Evolutionary conservation across 2,888 invertebrate species (phyloP), one percentile per base, ranked within the genome.

Genomic region (Pardosa pseudoannulata): DNA sequence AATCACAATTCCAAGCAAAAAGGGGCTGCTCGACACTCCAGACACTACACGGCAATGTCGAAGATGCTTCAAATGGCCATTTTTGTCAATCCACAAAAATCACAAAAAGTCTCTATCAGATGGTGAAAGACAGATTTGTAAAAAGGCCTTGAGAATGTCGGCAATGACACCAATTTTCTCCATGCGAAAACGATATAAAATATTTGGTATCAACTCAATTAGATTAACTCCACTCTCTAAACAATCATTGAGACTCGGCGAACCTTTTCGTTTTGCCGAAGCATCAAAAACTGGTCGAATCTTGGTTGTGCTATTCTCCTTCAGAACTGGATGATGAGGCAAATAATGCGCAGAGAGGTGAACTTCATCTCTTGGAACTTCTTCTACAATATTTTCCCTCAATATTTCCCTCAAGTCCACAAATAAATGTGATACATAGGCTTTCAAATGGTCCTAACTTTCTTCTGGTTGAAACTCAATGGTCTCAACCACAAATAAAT

Each of bases 41-140:
- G 64, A 65, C 7, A 64, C 64, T 27, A 75, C 64, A 16, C 62
- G n/a, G 6, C 23, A 13, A 36, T 75, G 23, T 41, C 27, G 27
- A 36, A 36, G 36, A 36, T 75, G 41, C n/a, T 75, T 75, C 28
- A 64, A 36, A 0, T 39, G 19, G 36, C 41, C 3, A 41, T n/a
- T n/a, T n/a, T n/a, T n/a, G n/a, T n/a, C n/a, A n/a, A n/a, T n/a
- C n/a, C n/a, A n/a, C n/a, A n/a, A 50, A 50, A 50, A 50, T 7
- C 5, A 1, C 16, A 50, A 50, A 50, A 16, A 50, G n/a, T 50
- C n/a, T n/a, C n/a, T 50, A n/a, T 50, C n/a, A 1, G 50, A 50
- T 0, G 50, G 23, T n/a, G 11, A 50, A 1, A 50, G 9, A 50
- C 50, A 16, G 0, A 50, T 50, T 50, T 50, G 50, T 50, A 50